A percentile compares a stretch with the other conserved stretches of the same genome.
Evolutionary conservation across 1,140 invertebrate species (phyloP).

Genomic region (Lasaia peninsularis): DNA sequence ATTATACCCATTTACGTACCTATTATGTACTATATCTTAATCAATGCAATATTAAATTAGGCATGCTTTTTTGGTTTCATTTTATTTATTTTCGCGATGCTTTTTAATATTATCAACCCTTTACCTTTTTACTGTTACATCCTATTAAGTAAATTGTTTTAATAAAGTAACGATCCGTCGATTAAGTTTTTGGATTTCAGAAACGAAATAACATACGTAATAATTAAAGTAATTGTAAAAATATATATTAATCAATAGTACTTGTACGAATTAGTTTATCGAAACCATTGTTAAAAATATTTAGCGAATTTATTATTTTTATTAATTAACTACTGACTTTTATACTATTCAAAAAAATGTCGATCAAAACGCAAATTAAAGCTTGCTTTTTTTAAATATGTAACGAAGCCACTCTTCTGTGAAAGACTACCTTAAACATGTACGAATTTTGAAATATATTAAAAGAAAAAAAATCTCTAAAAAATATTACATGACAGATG

Average conservation of each 20-base stretch:
- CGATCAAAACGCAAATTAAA: too few relatives aligned
- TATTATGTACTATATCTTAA: conserved; percentile 67
- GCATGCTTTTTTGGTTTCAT: conserved; percentile 57
- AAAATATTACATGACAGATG: too few relatives aligned
- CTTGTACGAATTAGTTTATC: conserved; percentile 55
- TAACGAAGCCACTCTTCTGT: too few relatives aligned
- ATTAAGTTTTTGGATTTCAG: conserved; percentile 61
- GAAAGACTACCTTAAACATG: too few relatives aligned
- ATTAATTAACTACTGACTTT: conserved; percentile 21
- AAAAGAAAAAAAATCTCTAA: too few relatives aligned
- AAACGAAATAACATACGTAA: conserved; percentile 66
- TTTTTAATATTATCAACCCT: conserved; percentile 51
- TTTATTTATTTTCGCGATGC: conserved; percentile 56
- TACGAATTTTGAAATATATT: too few relatives aligned
- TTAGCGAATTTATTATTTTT: conserved; percentile 73
- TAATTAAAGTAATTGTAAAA: conserved; percentile 62
- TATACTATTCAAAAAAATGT: neutral
- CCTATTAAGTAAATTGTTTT: conserved; percentile 20
- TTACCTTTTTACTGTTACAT: conserved; percentile 12
- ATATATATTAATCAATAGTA: conserved; percentile 63
- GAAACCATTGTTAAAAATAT: conserved; percentile 57
- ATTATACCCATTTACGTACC: conserved; percentile 68
- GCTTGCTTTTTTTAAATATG: too few relatives aligned
- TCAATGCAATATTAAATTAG: conserved; percentile 58
- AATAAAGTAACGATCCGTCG: conserved; percentile 62